Evolutionary conservation across 2,888 invertebrate genomes (phyloP).

Genomic region (Habrosyne pyritoides): DNA sequence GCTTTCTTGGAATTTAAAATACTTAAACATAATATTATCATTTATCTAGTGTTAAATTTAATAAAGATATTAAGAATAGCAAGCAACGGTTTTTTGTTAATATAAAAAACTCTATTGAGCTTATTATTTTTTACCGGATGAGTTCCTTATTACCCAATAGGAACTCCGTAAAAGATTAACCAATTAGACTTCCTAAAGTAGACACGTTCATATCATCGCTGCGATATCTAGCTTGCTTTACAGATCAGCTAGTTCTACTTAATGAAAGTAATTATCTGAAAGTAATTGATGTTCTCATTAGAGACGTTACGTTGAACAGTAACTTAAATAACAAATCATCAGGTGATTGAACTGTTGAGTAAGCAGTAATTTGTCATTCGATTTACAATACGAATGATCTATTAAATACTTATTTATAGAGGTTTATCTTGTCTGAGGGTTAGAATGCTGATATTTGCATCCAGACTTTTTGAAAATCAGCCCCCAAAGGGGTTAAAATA

Average conservation of each 20-base stretch:
- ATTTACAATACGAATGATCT: background rate
- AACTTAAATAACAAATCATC: background rate
- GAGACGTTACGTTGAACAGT: background rate
- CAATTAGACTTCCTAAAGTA: background rate
- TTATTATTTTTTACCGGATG: no score
- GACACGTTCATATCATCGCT: no score
- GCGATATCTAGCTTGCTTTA: no score
- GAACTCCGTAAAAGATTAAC: background rate
- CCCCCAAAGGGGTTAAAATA: no score
- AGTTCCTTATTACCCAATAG: no score
- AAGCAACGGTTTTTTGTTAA: no score
- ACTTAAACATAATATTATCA: background rate
- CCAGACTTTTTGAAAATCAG: no score
- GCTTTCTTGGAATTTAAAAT: background rate
- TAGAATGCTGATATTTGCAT: no score
- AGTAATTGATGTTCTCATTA: background rate
- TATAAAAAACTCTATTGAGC: background rate
- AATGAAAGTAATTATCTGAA: background rate
- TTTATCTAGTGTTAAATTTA: no score
- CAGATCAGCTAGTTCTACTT: background rate
- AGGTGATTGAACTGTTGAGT: constrained; percentile 3
- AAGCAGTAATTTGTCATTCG: background rate
- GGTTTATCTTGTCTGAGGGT: no score
- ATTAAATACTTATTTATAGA: no score
- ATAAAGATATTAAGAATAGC: no score